phyloP scores from a whole-genome alignment of 2,113 vertebrate genomes.

The Onychorhynchus coronatus region DNA sequence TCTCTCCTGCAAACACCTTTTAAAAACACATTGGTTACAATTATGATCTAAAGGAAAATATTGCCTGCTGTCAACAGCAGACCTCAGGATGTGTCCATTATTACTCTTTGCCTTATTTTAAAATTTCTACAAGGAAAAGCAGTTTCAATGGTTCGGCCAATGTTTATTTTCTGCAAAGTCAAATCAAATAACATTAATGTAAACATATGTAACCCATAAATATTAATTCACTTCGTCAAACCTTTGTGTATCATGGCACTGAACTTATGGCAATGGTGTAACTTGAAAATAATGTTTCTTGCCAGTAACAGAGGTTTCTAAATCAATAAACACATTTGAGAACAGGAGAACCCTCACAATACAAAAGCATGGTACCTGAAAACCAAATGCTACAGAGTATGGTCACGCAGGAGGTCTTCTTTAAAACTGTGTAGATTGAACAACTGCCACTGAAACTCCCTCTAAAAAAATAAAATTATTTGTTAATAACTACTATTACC shows the following conservation, averaged over 20 bases:
- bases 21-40: background rate
- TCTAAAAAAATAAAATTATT: conserved; percentile 20
- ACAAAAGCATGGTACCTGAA: background rate
- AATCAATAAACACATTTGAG: conserved; percentile 48
- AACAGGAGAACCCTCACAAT: conserved; percentile 6
- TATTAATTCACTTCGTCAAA: conserved; percentile 50
- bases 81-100: background rate
- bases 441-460: background rate
- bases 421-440: background rate
- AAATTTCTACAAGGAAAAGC: conserved; percentile 8
- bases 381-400: background rate
- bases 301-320: conserved; percentile 11
- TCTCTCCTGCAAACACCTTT: background rate
- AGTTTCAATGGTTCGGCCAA: conserved; percentile 6
- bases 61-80: background rate
- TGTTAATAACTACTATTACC: background rate
- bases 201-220: conserved; percentile 49
- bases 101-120: background rate
- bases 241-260: conserved; percentile 61
- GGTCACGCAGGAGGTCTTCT: background rate
- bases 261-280: conserved; percentile 53
- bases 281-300: conserved; percentile 22
- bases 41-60: background rate
- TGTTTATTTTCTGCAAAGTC: conserved; percentile 50
- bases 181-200: conserved; percentile 47